Percentiles rank a stretch among this genome's conserved stretches.
These are phyloP conservation scores for Neosilurus hyrtlii DNA, from an alignment of 2,797 vertebrate genomes.

Conservation along the genomic window DNA sequence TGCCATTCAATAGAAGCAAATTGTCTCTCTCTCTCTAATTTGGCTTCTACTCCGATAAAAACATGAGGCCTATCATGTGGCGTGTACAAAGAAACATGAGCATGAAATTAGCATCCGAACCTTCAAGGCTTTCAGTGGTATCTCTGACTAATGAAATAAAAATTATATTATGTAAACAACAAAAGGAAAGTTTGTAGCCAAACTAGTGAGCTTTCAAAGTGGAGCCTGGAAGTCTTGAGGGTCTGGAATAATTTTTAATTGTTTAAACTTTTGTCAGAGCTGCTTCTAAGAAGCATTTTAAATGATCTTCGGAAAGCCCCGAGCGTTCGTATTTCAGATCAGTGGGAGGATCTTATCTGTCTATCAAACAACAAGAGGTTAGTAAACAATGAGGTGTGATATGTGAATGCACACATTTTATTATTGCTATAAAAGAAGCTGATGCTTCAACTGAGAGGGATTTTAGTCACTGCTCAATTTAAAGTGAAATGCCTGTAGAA, in stretches of 20 bases:
- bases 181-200: conserved; percentile 23
- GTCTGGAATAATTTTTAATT: conserved; percentile 15
- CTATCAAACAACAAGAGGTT: background rate
- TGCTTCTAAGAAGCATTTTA: background rate
- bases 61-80: conserved; percentile 63
- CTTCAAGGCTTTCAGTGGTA: conserved; percentile 40
- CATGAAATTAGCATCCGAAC: conserved; percentile 51
- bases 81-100: conserved; percentile 69
- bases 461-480: background rate
- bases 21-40: conserved; percentile 65
- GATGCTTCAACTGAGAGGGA: background rate
- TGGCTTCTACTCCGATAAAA: conserved; percentile 66
- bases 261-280: conserved; percentile 15
- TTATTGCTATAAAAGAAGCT: background rate
- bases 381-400: background rate
- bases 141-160: conserved; percentile 32
- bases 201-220: conserved; percentile 1
- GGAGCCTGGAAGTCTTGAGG: conserved; percentile 11
- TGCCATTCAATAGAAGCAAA: conserved; percentile 48
- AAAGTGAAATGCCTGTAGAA: background rate
- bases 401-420: background rate
- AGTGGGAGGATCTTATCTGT: background rate
- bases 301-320: background rate
- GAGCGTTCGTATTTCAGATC: conserved; percentile 9
- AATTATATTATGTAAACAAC: conserved; percentile 28